phyloP scores from a whole-genome alignment of 2,797 vertebrate species.

The Thripadectes ignobilis region DNA sequence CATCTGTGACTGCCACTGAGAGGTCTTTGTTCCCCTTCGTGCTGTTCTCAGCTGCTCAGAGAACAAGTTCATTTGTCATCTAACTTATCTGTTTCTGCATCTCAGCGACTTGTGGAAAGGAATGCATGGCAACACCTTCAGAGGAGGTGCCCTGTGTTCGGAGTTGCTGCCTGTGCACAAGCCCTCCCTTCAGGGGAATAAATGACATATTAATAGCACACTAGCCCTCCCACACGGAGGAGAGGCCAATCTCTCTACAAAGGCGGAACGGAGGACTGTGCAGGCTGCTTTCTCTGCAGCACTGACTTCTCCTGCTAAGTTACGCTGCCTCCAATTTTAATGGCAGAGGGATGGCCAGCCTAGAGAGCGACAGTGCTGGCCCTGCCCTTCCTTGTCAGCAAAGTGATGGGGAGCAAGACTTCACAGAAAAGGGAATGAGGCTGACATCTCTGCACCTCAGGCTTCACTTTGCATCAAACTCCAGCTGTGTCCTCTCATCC shows the following conservation, averaged over 20 bases:
- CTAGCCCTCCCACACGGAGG: neutral
- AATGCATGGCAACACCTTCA: fast-evolving
- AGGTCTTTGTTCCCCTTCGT: neutral
- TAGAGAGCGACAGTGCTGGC: neutral
- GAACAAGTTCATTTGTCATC: neutral
- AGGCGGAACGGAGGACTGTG: neutral
- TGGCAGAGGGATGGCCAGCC: neutral
- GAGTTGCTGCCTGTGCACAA: neutral
- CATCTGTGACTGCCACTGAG: neutral
- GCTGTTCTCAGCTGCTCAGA: neutral
- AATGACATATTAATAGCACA: neutral
- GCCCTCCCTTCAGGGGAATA: neutral
- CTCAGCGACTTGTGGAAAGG: fast-evolving
- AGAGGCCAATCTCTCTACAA: neutral
- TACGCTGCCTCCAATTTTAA: neutral
- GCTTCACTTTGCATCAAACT: neutral
- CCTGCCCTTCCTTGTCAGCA: neutral
- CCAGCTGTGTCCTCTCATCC: neutral
- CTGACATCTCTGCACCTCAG: neutral
- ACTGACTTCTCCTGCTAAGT: neutral
- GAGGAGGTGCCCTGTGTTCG: fast-evolving
- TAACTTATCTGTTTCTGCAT: neutral
- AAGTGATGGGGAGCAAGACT: neutral
- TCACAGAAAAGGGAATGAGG: neutral
- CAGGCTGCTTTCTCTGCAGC: neutral